Evolutionary conservation across 2,888 invertebrate species (phyloP), one percentile per base, ranked within the genome.

Genomic region (Maniola hyperantus): DNA sequence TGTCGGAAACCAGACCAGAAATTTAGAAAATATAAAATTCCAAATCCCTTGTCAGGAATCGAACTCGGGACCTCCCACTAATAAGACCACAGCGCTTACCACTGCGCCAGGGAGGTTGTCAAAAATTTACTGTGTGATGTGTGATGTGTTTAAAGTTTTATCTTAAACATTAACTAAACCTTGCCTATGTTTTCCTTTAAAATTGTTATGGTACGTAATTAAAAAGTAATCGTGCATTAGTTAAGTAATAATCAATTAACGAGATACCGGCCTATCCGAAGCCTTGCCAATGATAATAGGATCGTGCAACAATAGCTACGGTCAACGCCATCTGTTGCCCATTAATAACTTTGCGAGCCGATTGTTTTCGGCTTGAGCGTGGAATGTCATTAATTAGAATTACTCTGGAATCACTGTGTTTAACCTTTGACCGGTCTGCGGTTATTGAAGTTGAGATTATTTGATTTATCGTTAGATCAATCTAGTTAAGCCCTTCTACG

Each of bases 271-370:
- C 36, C 34, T 20, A 39, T 13, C 39, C 20, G 6, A 39, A 39
- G 20, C 48, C 36, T 48, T 20, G 50, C 33, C 36, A 18, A 39
- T 61, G 59, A 34, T 59, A 11, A n/a, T 34, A 48, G 6, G 20
- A 61, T 26, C 46, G 48, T 33, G 39, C 13, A 42, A 62, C 62
- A 53, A 53, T 51, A 62, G 69, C 26, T 26, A 57, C 71, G 78
- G 77, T 73, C 79, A 78, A 73, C 71, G 79, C 77, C 82, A 81
- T 81, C 82, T 83, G 83, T 76, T 74, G 71, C 72, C 76, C 80
- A 84, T 85, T 83, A 85, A 85, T 83, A 82, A 82, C 78, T 81
- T 80, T 73, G 66, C 69, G 39, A 57, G 70, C 34, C 59, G 73
- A 81, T 83, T 81, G 83, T 81, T 80, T 76, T 73, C 76, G 71